phyloP scores from a whole-genome alignment of 2,888 invertebrate species.

The Drosophila nr. fundita region DNA sequence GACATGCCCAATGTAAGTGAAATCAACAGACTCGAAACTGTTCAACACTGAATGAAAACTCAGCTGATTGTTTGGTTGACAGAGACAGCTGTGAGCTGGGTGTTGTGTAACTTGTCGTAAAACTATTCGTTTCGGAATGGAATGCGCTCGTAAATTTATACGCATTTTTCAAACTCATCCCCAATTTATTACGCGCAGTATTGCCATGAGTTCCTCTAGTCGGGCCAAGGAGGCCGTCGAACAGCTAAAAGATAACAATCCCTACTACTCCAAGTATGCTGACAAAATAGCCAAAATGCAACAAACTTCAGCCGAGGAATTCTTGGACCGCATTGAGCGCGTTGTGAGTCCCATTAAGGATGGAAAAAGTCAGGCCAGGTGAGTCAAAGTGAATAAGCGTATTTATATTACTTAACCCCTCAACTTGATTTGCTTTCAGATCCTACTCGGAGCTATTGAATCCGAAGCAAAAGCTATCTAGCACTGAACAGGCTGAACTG shows the following conservation, averaged over 20 bases:
- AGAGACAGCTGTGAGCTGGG: constrained; percentile 40
- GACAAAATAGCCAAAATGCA: constrained; percentile 90
- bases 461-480: constrained; percentile 86
- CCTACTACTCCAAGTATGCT: constrained; percentile 93
- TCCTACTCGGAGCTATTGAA: constrained; percentile 88
- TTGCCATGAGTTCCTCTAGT: constrained; percentile 84
- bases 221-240: constrained; percentile 86
- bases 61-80: constrained; percentile 7
- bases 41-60: constrained; percentile 13
- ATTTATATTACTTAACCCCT: neutral
- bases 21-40: neutral
- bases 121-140: constrained; percentile 51
- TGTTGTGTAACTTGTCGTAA: constrained; percentile 59
- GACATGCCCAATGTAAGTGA: neutral
- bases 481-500: constrained; percentile 68
- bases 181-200: constrained; percentile 59
- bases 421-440: constrained; percentile 77
- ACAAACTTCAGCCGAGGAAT: constrained; percentile 91
- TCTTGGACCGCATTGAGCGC: constrained; percentile 88
- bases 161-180: constrained; percentile 45
- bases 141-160: constrained; percentile 56
- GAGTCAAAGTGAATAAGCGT: neutral
- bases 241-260: constrained; percentile 87
- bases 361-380: constrained; percentile 80
- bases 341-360: constrained; percentile 81